Conservation (phyloP, 2,797 vertebrate genomes). For the Linurgus olivaceus region DNA sequence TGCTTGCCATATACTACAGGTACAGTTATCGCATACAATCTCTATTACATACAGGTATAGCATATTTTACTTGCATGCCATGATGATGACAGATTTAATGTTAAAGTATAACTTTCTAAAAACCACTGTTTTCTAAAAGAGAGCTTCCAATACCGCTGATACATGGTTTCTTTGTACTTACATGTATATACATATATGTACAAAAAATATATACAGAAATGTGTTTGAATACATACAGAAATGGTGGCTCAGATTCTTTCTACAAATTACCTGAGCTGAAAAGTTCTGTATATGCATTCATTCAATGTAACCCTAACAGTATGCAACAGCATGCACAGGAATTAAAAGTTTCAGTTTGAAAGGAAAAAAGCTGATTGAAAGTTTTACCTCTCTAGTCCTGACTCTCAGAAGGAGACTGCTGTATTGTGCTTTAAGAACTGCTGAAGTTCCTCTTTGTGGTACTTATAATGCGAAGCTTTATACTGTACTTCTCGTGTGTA, state of each 20-base stretch:
- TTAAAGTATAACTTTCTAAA: conserved; percentile 47
- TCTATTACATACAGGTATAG: not conserved
- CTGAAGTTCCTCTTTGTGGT: conserved; percentile 72
- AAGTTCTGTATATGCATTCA: not conserved
- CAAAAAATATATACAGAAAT: not conserved
- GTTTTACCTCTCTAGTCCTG: conserved; percentile 76
- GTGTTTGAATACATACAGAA: not conserved
- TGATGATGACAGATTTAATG: conserved; percentile 23
- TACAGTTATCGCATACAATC: not conserved
- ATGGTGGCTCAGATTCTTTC: not conserved
- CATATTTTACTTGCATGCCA: conserved; percentile 11
- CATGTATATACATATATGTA: not conserved
- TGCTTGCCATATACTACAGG: not conserved
- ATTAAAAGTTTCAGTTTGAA: conserved; percentile 54
- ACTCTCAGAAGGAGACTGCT: conserved; percentile 69
- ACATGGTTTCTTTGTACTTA: not conserved
- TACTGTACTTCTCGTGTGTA: conserved; percentile 75
- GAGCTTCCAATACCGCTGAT: not conserved
- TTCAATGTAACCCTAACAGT: not conserved
- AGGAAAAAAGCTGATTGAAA: conserved; percentile 39
- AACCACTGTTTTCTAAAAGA: not conserved
- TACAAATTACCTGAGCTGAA: conserved; percentile 29
- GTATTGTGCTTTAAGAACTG: conserved; percentile 73
- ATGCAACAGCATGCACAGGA: conserved; percentile 54
- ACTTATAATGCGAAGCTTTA: conserved; percentile 77